These are phyloP conservation scores for Equus przewalskii DNA, from an alignment of 2,113 vertebrate species.

Conservation along the genomic window DNA sequence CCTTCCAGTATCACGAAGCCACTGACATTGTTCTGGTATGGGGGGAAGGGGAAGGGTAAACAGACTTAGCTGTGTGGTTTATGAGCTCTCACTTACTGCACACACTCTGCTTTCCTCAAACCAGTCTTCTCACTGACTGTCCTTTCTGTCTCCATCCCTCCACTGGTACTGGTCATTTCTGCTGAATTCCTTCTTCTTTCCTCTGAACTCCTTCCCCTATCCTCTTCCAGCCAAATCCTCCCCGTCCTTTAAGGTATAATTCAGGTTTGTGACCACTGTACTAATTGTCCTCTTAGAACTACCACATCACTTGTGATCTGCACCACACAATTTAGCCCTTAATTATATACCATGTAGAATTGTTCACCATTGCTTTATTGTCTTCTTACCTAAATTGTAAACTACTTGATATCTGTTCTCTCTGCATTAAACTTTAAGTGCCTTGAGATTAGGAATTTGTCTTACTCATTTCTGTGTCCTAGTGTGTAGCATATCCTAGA, in stretches of 20 bases:
- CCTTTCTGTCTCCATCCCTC: not conserved
- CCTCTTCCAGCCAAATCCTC: constrained; percentile 30
- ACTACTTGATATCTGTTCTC: not conserved
- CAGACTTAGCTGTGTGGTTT: not conserved
- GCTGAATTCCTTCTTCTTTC: constrained; percentile 16
- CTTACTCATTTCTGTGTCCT: not conserved
- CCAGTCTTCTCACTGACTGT: constrained; percentile 12
- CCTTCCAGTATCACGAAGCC: not conserved
- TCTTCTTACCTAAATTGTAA: constrained; percentile 22
- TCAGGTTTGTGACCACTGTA: not conserved
- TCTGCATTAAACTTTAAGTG: not conserved
- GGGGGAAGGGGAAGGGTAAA: not conserved
- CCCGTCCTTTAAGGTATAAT: not conserved
- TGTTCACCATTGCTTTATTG: constrained; percentile 30
- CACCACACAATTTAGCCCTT: constrained; percentile 4
- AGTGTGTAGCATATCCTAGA: not conserved
- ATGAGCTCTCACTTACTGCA: not conserved
- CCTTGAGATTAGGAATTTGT: not conserved
- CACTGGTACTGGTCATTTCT: not conserved
- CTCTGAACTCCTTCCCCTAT: constrained; percentile 2
- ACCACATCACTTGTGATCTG: not conserved
- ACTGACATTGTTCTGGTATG: not conserved
- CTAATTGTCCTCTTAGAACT: constrained; percentile 48
- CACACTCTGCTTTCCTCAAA: not conserved
- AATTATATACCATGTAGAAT: constrained; percentile 1